Evolutionary conservation across 2,888 invertebrate species (phyloP).

Genomic region (Orthosia gracilis): DNA sequence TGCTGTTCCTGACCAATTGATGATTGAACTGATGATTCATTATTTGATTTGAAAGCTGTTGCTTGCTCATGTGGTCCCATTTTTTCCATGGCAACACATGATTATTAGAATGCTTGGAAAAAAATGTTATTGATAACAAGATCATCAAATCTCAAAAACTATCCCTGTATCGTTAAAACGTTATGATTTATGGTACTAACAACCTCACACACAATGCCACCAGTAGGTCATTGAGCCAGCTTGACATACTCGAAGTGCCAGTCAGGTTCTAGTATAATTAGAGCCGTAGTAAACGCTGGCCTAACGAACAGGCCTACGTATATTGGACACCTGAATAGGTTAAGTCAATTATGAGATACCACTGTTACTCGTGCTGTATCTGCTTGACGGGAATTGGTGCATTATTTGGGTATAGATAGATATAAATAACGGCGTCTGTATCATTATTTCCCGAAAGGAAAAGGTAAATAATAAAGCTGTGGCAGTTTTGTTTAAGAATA

Average conservation of each 20-base stretch:
- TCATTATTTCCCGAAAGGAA: not conserved
- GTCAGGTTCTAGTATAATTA: constrained; percentile 30
- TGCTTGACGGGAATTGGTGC: not conserved
- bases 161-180: not conserved
- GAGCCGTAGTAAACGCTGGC: constrained; percentile 15
- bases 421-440: too few relatives aligned
- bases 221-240: constrained; percentile 17
- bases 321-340: constrained; percentile 50
- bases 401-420: constrained; percentile 12
- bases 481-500: too few relatives aligned
- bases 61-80: too few relatives aligned
- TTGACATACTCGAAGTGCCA: constrained; percentile 30
- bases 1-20: too few relatives aligned
- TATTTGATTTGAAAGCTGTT: too few relatives aligned
- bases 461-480: too few relatives aligned
- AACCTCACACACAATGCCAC: not conserved
- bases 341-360: constrained; percentile 49
- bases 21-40: too few relatives aligned
- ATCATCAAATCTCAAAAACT: not conserved
- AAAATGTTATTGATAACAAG: too few relatives aligned
- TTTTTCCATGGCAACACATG: too few relatives aligned
- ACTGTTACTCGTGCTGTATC: constrained; percentile 27
- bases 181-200: constrained; percentile 10
- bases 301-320: constrained; percentile 34
- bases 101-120: too few relatives aligned